These are phyloP conservation scores for Platalea minor DNA, from an alignment of 2,797 vertebrate genomes.

Conservation along the genomic window DNA sequence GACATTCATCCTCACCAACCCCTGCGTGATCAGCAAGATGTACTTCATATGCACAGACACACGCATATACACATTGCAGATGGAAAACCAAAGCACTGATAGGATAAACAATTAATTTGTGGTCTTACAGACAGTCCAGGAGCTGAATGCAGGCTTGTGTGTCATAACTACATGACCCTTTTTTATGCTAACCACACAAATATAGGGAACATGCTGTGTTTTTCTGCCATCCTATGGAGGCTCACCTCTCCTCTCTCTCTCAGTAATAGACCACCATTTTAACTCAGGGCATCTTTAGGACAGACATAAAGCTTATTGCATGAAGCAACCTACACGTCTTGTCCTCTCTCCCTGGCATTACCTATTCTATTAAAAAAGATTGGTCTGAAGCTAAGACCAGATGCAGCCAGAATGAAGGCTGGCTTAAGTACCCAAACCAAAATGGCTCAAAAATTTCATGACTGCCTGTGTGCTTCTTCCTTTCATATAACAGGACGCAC, in stretches of 20 bases:
- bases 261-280: background rate
- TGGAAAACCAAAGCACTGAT: background rate
- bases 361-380: background rate
- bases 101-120: background rate
- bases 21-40: background rate
- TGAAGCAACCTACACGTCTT: background rate
- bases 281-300: background rate
- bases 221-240: background rate
- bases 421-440: background rate
- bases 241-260: background rate
- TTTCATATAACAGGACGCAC: background rate
- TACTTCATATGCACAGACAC: background rate
- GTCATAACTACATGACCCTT: background rate
- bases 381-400: background rate
- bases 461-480: background rate
- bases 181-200: background rate
- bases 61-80: background rate
- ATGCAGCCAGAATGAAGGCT: background rate
- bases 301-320: background rate
- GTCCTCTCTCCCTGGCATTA: background rate
- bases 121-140: background rate
- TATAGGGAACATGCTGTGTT: background rate
- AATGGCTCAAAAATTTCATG: conserved; percentile 6
- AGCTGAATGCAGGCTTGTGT: background rate
- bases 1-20: background rate